Conservation (phyloP, 2,797 vertebrate species). For the Euthynnus affinis region DNA sequence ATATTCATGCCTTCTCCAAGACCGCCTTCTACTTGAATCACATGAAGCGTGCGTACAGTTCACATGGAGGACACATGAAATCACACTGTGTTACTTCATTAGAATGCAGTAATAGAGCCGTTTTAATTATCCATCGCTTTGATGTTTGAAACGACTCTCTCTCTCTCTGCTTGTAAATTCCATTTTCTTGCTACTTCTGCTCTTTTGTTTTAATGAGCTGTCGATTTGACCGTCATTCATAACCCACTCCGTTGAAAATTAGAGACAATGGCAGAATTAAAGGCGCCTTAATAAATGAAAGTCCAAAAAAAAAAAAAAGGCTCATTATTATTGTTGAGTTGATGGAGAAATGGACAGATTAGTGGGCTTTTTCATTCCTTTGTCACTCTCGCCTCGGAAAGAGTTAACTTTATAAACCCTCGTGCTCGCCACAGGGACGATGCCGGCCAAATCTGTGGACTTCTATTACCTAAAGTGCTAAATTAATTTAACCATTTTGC, state of each 20-base stretch:
- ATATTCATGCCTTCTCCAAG: not conserved
- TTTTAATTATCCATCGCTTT: constrained; percentile 46
- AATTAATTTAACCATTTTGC: constrained; percentile 31
- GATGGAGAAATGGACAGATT: constrained; percentile 1
- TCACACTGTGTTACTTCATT: not conserved
- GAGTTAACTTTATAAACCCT: not conserved
- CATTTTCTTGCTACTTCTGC: not conserved
- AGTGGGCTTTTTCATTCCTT: not conserved
- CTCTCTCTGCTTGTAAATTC: constrained; percentile 25
- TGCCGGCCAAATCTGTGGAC: not conserved
- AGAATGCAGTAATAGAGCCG: constrained; percentile 9
- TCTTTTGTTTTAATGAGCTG: constrained; percentile 22
- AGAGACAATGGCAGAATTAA: constrained; percentile 3
- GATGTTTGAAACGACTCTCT: constrained; percentile 24
- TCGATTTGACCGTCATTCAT: too few species aligned
- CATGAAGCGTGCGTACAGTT: not conserved
- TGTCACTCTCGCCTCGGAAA: not conserved
- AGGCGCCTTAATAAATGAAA: not conserved
- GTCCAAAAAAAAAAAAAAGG: too few species aligned
- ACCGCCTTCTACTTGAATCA: not conserved
- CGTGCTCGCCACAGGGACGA: not conserved
- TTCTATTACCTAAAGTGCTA: constrained; percentile 25
- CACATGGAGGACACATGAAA: constrained; percentile 21
- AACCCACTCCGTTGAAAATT: not conserved
- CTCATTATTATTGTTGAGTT: not conserved